A percentile compares a stretch with the other conserved stretches of the same genome.
Conservation (phyloP, 2,113 vertebrate species). For the Pelecanoides urinatrix region DNA sequence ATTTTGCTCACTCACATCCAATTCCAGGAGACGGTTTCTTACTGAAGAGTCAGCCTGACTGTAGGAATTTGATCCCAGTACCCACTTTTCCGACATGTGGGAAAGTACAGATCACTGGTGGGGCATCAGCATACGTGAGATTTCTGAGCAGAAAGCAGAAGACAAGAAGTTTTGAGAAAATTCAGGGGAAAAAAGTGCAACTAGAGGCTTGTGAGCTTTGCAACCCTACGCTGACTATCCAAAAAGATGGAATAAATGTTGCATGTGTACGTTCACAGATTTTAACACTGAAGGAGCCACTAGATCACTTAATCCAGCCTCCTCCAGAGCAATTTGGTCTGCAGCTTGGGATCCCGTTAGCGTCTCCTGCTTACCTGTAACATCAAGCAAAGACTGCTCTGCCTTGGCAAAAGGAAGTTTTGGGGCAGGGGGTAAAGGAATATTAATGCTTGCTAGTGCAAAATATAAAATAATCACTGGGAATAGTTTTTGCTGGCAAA, state of each 20-base stretch:
- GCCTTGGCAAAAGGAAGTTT: background rate
- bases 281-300: background rate
- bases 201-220: background rate
- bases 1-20: rapidly evolving
- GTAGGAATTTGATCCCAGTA: background rate
- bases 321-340: background rate
- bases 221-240: background rate
- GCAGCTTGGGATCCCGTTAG: background rate
- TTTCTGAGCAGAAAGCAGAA: background rate
- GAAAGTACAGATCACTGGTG: background rate
- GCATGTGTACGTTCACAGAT: background rate
- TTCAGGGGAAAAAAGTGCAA: rapidly evolving
- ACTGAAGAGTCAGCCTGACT: background rate
- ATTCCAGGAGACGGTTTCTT: background rate
- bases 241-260: background rate
- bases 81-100: background rate
- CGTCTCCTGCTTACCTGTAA: background rate
- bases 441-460: background rate
- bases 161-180: background rate
- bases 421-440: background rate
- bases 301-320: background rate
- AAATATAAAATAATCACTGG: background rate
- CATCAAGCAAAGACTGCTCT: background rate
- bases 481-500: background rate
- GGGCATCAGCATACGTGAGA: background rate